Evolutionary conservation across 2,113 vertebrate genomes (phyloP).

Genomic region (Pao palembangensis): DNA sequence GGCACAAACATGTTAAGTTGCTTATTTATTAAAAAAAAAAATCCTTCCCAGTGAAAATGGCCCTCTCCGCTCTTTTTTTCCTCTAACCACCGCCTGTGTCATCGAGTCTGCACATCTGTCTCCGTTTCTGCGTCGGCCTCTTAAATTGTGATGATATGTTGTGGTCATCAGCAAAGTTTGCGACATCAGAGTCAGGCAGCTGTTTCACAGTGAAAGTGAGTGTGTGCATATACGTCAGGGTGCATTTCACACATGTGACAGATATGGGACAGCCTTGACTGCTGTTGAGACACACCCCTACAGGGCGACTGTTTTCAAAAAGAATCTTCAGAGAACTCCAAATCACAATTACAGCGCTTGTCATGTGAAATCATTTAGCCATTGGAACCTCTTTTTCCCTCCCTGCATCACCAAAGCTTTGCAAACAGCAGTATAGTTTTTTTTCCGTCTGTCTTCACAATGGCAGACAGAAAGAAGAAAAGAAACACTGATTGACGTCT

Average conservation of each 20-base stretch:
- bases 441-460: neutral
- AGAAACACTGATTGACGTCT: slow-evolving; percentile 12
- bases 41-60: slow-evolving; percentile 49
- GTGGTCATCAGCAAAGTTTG: slow-evolving; percentile 65
- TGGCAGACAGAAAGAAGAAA: neutral
- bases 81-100: slow-evolving; percentile 7
- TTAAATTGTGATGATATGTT: slow-evolving; percentile 46
- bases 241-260: slow-evolving; percentile 65
- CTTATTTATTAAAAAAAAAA: slow-evolving; percentile 70
- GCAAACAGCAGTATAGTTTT: neutral
- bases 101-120: slow-evolving; percentile 32
- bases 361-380: slow-evolving; percentile 37
- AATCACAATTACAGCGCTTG: slow-evolving; percentile 41
- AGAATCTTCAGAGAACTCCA: slow-evolving; percentile 56
- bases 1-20: slow-evolving; percentile 69
- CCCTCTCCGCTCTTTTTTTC: slow-evolving; percentile 15
- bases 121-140: slow-evolving; percentile 35
- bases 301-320: slow-evolving; percentile 50
- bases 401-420: slow-evolving; percentile 10
- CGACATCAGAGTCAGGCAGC: slow-evolving; percentile 50
- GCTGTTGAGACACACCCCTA: slow-evolving; percentile 61
- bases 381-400: slow-evolving; percentile 9
- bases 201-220: slow-evolving; percentile 41
- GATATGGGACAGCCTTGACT: slow-evolving; percentile 72
- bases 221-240: slow-evolving; percentile 30